Conservation (phyloP, 1,140 invertebrate species). For the Cydia pomonella region DNA sequence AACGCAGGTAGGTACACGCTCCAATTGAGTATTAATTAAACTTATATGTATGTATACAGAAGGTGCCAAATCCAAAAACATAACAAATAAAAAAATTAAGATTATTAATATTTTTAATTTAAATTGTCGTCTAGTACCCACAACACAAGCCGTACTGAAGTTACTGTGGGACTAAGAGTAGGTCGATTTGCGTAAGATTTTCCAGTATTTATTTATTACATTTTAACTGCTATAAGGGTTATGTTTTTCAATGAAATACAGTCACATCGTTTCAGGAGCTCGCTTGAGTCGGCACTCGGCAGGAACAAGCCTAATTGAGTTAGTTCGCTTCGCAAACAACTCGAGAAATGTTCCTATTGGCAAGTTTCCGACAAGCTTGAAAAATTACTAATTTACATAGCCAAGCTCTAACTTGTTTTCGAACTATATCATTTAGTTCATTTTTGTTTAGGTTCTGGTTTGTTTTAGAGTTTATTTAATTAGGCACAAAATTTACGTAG, state of each 20-base stretch:
- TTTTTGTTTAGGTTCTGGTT: neutral
- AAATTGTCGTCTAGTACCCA: too few species aligned
- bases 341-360: constrained; percentile 42
- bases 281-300: constrained; percentile 11
- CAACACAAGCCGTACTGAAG: too few species aligned
- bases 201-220: too few species aligned
- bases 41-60: too few species aligned
- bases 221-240: neutral
- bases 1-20: too few species aligned
- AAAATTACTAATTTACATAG: constrained; percentile 37
- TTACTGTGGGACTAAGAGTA: too few species aligned
- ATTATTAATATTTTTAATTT: too few species aligned
- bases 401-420: constrained; percentile 9
- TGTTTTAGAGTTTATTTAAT: neutral
- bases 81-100: too few species aligned
- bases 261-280: constrained; percentile 2
- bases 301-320: constrained; percentile 44
- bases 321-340: constrained; percentile 43
- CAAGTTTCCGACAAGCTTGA: constrained; percentile 38
- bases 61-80: too few species aligned
- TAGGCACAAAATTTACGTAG: neutral
- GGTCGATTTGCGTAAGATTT: too few species aligned
- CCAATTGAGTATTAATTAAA: too few species aligned
- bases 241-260: constrained; percentile 27
- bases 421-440: constrained; percentile 6